Conservation (phyloP, 2,113 vertebrate species). For the Lonchura striata region DNA sequence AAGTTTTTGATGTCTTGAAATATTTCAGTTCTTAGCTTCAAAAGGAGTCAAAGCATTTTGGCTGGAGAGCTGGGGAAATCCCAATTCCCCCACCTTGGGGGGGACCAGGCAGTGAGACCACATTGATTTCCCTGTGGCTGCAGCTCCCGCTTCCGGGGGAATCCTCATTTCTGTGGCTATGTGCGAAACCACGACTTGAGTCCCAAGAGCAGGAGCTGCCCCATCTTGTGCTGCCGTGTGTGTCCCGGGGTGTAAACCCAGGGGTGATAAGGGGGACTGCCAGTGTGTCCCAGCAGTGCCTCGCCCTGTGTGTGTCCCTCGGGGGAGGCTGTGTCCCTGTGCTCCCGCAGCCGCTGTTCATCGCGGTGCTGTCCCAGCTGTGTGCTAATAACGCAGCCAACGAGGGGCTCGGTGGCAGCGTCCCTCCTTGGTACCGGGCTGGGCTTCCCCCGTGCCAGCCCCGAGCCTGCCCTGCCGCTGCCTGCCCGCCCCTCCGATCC, state of each 20-base stretch:
- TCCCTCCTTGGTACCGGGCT: not conserved
- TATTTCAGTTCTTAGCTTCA: not conserved
- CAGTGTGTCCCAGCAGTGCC: fast-evolving
- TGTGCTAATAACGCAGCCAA: not conserved
- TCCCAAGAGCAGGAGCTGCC: not conserved
- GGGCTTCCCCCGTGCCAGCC: not conserved
- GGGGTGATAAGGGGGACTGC: not conserved
- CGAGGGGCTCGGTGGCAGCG: not conserved
- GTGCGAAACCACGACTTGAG: not conserved
- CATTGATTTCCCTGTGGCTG: not conserved
- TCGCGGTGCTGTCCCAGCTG: not conserved
- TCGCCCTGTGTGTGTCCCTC: not conserved
- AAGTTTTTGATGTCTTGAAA: not conserved
- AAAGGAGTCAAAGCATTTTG: not conserved
- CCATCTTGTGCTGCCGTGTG: not conserved
- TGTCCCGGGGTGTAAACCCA: fast-evolving
- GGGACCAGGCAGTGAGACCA: not conserved
- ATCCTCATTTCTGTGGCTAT: not conserved
- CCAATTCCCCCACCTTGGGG: not conserved
- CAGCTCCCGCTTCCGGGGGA: fast-evolving
- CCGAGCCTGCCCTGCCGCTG: fast-evolving
- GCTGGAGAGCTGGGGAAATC: not conserved
- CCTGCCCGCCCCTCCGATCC: not conserved
- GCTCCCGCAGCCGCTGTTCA: not conserved
- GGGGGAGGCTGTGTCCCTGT: not conserved